Evolutionary conservation across 2,888 invertebrate genomes (phyloP), one percentile per base, ranked within the genome.

Genomic region (Empis livida): DNA sequence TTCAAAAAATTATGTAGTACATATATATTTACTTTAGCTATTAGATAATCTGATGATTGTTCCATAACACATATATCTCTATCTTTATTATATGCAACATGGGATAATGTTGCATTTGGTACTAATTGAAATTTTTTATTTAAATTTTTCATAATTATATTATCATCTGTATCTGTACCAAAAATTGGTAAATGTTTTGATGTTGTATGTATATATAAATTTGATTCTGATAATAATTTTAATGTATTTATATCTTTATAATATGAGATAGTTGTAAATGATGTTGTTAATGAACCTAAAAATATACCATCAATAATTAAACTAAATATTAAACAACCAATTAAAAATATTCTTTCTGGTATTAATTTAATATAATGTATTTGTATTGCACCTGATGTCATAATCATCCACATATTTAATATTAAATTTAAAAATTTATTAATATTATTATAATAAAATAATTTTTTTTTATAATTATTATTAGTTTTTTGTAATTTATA

Each of bases 221-320:
- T 63, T 10, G 68, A 67, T 10, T 63, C 53, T 46, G 71, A 68
- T 37, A 75, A 53, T 27, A 70, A 62, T 35, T 62, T 56, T 10
- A 74, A 53, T 5, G 64, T 70, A 41, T 70, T 55, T 13, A 75
- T 68, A 40, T 73, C 70, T 1, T 63, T 59, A 52, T 68, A 71
- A 56, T 67, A 70, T 11, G 64, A 61, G 30, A 61, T 61, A 16
- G 62, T 64, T 30, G 68, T 67, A 50, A 68, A 71, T 4, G 70
- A 68, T 37, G 63, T 68, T 39, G 71, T 64, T 41, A 74, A 56
- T 13, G 64, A 63, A 10, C 72, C 72, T 55, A 58, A 57, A 52
- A 58, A 58, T 37, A 52, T 52, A 32, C 57, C 56, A n/a, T 61
- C 59, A 17, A 71, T 56, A 3, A 72, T 69, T 2, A 73, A 54